Evolutionary conservation across 2,113 vertebrate genomes (phyloP).

Genomic region (Tylochromis polylepis): DNA sequence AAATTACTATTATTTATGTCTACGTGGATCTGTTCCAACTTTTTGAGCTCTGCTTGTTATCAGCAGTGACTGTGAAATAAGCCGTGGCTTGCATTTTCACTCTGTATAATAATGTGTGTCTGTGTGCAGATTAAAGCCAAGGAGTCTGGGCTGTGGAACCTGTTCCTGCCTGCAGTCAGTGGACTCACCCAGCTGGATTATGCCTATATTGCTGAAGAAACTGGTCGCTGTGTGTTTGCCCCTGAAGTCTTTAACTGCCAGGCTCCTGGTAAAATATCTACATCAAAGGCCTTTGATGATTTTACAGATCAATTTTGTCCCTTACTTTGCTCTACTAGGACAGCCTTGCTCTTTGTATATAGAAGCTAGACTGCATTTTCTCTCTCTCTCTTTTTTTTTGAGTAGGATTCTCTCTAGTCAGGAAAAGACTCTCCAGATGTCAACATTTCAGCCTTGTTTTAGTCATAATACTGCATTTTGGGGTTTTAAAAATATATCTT

Average conservation of each 20-base stretch:
- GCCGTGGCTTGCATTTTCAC: background rate
- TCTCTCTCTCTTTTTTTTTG: background rate
- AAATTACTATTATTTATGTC: background rate
- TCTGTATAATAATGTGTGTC: background rate
- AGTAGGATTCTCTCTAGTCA: background rate
- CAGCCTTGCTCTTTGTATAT: background rate
- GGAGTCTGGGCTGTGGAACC: constrained; percentile 87
- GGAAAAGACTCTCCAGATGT: background rate
- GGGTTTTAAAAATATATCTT: background rate
- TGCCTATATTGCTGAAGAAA: constrained; percentile 89
- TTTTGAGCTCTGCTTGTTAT: background rate
- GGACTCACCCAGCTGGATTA: constrained; percentile 90
- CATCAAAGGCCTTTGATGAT: background rate
- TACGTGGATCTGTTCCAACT: background rate
- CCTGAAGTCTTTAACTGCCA: constrained; percentile 92
- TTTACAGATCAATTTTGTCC: background rate
- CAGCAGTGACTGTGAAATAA: background rate
- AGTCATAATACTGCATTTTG: background rate
- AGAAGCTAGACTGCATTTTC: background rate
- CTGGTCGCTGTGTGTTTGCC: constrained; percentile 81
- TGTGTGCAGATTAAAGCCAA: constrained; percentile 79
- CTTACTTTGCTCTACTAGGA: background rate
- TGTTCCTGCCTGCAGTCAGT: constrained; percentile 86
- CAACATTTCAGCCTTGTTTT: background rate
- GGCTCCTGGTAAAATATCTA: constrained; percentile 80